A percentile compares a stretch with the other conserved stretches of the same genome.
Conservation (phyloP, 1,140 invertebrate genomes). For the Anadara kagoshimensis region DNA sequence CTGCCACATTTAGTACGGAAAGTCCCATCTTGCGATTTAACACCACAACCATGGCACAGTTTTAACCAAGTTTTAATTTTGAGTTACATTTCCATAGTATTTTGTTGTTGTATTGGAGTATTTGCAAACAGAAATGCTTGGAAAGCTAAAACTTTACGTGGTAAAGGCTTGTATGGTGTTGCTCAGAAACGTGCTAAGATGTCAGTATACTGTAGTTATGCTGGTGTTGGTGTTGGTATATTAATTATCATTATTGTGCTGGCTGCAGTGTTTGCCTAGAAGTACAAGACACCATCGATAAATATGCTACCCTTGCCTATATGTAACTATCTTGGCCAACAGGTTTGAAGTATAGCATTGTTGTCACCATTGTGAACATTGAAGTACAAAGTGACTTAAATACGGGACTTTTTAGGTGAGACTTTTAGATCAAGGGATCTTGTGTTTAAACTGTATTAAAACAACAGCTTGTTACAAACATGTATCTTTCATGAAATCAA, state of each 20-base stretch:
- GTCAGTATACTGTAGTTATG: slow-evolving; percentile 60
- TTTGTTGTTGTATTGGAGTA: slow-evolving; percentile 57
- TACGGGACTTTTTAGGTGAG: no score
- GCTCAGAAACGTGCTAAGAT: slow-evolving; percentile 61
- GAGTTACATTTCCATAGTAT: slow-evolving; percentile 56
- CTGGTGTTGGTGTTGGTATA: slow-evolving; percentile 54
- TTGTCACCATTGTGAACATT: no score
- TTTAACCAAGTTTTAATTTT: slow-evolving; percentile 62
- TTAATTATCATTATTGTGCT: slow-evolving; percentile 26
- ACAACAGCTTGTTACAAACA: no score
- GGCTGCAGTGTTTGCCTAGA: no score
- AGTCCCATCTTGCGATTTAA: slow-evolving; percentile 59
- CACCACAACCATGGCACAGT: slow-evolving; percentile 62
- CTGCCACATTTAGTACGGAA: slow-evolving; percentile 55
- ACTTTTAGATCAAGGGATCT: no score
- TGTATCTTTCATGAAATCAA: no score
- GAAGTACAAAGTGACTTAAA: no score
- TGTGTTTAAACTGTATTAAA: no score
- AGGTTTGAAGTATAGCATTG: no score
- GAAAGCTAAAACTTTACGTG: slow-evolving; percentile 59
- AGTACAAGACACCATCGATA: no score
- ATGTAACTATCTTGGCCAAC: no score
- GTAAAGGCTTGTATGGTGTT: slow-evolving; percentile 66
- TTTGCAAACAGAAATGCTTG: slow-evolving; percentile 60
- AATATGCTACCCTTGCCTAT: no score